Evolutionary conservation across 2,113 vertebrate species (phyloP).

Genomic region (Gambusia holbrooki): DNA sequence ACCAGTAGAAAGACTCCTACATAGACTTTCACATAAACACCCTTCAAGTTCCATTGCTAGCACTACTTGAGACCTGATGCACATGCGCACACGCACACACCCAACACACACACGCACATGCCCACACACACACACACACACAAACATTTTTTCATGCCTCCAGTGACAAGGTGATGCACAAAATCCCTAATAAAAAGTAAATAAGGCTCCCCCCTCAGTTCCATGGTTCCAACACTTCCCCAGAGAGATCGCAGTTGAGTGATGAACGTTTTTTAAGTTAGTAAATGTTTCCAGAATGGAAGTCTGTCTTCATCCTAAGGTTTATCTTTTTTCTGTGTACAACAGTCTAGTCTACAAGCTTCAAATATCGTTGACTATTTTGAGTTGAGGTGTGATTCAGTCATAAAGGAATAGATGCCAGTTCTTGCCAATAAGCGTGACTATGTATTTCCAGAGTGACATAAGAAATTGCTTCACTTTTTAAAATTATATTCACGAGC

Average conservation of each 20-base stretch:
- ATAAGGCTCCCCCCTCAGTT: constrained; percentile 42
- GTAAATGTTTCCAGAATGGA: constrained; percentile 38
- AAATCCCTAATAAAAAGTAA: background rate
- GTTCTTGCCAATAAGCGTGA: constrained; percentile 55
- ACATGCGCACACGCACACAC: constrained; percentile 55
- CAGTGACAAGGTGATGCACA: constrained; percentile 41
- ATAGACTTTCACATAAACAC: constrained; percentile 46
- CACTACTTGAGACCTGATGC: constrained; percentile 59
- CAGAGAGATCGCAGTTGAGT: constrained; percentile 57
- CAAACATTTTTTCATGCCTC: constrained; percentile 33
- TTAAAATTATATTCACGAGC: constrained; percentile 48
- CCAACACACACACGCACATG: constrained; percentile 34
- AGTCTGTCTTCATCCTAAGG: constrained; percentile 27
- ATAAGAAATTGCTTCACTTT: constrained; percentile 32
- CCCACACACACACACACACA: constrained; percentile 33
- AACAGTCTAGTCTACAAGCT: constrained; percentile 67
- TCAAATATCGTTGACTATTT: constrained; percentile 64
- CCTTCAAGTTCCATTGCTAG: constrained; percentile 60
- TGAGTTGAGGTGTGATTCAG: constrained; percentile 65
- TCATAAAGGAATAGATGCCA: constrained; percentile 65
- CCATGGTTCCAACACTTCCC: constrained; percentile 54
- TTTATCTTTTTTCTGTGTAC: constrained; percentile 36
- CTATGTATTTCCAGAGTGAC: constrained; percentile 43
- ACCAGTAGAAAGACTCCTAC: constrained; percentile 85
- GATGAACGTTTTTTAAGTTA: constrained; percentile 51